Base-by-base conservation (phyloP, 23 tunicate species). In the Clavelina lepadiformis region DNA sequence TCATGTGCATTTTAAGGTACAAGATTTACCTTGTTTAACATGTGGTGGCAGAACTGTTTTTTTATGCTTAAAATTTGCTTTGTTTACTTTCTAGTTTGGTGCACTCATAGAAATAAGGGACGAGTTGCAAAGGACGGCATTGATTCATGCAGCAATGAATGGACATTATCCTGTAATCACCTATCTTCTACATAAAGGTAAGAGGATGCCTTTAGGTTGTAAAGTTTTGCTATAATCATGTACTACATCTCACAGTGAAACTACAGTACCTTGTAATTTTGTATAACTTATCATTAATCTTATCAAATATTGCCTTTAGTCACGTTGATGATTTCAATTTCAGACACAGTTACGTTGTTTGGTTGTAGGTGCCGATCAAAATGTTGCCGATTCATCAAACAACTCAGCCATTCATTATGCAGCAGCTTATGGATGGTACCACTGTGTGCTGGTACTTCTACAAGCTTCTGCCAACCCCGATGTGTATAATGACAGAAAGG, bases 341-440 rank as follows among this genome's bases (percentile, higher is more conserved):
- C n/a, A n/a, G n/a, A n/a, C n/a, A n/a, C n/a, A n/a, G n/a, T n/a
- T n/a, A n/a, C n/a, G n/a, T n/a, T n/a, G n/a, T n/a, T n/a, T n/a
- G n/a, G n/a, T n/a, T n/a, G n/a, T n/a, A n/a, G 99, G 99, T 34
- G 95, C 99, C 27, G 86, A 94, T 65, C 99, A 95, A 0, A 86
- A 86, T 70, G 71, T 62, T 25, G 58, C 91, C 5, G 99, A 94
- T 56, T 74, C 89, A 19, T 86, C 99, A 18, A 88, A 82, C 75
- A 94, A 94, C 85, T 44, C 80, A 8, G 91, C 99, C 23, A 74
- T 94, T n/a, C 99, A 94, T 50, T 94, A 94, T 35, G 88, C 99
- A 1, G 84, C 99, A 33, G 99, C 91, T 2, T 94, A 94, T 35
- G 99, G 99, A 1, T 94, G 99, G 99, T 86, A 94, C 61, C 99